Evolutionary conservation across 2,888 invertebrate species (phyloP).

Genomic region (Scaptomyza reducta): DNA sequence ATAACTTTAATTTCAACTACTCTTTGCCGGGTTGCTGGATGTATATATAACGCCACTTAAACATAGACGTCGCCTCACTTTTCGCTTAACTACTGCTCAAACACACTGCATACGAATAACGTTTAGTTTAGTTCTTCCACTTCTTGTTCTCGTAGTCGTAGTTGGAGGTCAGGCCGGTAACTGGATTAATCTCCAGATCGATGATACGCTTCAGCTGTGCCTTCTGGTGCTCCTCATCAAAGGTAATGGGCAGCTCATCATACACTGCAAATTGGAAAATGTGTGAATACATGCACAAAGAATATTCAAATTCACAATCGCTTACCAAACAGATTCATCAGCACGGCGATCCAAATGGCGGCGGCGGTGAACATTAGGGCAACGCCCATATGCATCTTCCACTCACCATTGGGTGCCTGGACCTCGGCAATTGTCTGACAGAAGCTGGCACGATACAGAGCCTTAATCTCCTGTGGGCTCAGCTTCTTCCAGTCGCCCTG

Average conservation of each 20-base stretch:
- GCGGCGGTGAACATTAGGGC: slow-evolving; percentile 65
- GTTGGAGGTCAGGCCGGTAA: slow-evolving; percentile 92
- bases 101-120: slow-evolving; percentile 31
- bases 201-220: slow-evolving; percentile 92
- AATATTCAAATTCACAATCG: background rate
- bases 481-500: slow-evolving; percentile 98
- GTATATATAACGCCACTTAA: slow-evolving; percentile 52
- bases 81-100: slow-evolving; percentile 54
- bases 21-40: slow-evolving; percentile 45
- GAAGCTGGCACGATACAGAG: slow-evolving; percentile 95
- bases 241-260: slow-evolving; percentile 88
- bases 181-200: slow-evolving; percentile 90
- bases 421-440: slow-evolving; percentile 97
- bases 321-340: slow-evolving; percentile 82
- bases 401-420: slow-evolving; percentile 85
- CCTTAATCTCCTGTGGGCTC: slow-evolving; percentile 95
- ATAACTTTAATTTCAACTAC: slow-evolving; percentile 72
- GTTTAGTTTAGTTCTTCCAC: slow-evolving; percentile 89
- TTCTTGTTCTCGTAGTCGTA: slow-evolving; percentile 96
- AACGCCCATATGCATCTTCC: slow-evolving; percentile 86
- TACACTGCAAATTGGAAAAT: slow-evolving; percentile 84
- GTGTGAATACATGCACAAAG: too few relatives aligned
- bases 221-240: slow-evolving; percentile 90
- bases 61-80: slow-evolving; percentile 63
- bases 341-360: slow-evolving; percentile 78